These are phyloP conservation scores for Eulemur albifrons DNA, from an alignment of 2,797 vertebrate genomes.

Conservation along the genomic window DNA sequence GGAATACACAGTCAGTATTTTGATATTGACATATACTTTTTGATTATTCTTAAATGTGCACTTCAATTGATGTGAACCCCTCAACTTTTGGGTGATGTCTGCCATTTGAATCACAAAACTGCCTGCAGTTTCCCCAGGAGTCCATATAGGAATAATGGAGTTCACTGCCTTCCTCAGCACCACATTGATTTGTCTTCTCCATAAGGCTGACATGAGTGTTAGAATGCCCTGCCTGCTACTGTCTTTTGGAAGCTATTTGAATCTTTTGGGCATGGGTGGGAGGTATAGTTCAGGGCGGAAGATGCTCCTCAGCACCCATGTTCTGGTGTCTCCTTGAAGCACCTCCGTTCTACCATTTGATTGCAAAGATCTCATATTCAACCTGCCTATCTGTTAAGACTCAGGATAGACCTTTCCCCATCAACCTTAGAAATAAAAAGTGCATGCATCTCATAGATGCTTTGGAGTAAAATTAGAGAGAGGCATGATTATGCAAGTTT, in stretches of 20 bases:
- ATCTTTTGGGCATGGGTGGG: background rate
- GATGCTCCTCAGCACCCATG: background rate
- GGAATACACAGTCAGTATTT: constrained; percentile 77
- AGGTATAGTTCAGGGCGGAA: background rate
- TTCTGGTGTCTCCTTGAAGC: background rate
- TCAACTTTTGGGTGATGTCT: constrained; percentile 74
- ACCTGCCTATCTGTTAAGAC: background rate
- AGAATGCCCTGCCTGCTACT: background rate
- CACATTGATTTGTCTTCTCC: background rate
- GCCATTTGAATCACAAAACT: constrained; percentile 32
- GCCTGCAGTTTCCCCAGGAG: constrained; percentile 23
- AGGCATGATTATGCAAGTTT: background rate
- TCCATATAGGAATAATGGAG: background rate
- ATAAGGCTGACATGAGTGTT: background rate
- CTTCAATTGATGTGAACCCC: constrained; percentile 79
- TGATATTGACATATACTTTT: constrained; percentile 85
- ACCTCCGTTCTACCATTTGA: background rate
- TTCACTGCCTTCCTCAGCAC: background rate
- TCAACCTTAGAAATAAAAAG: background rate
- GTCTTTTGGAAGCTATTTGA: background rate
- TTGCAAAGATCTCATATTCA: background rate
- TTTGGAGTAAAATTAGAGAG: background rate
- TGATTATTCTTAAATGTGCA: constrained; percentile 75
- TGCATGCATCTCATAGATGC: background rate
- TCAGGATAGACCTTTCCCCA: background rate